phyloP scores from a whole-genome alignment of 2,888 invertebrate species.

The Drosophila pseudotalamancana region DNA sequence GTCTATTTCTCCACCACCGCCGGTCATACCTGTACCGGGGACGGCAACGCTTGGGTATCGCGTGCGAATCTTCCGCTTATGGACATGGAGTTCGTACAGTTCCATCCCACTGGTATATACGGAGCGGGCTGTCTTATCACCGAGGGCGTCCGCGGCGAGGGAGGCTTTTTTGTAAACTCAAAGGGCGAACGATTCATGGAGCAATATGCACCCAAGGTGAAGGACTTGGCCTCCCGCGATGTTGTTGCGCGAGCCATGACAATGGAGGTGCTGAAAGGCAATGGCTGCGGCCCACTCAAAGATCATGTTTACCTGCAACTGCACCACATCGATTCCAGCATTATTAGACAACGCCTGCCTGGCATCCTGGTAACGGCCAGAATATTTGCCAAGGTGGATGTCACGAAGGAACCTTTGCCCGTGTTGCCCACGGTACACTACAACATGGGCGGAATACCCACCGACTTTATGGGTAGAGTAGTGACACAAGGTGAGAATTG shows the following conservation, averaged over 20 bases:
- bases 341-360: conserved; percentile 91
- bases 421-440: conserved; percentile 99
- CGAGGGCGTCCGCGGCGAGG: conserved; percentile 98
- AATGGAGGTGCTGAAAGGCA: conserved; percentile 97
- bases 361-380: conserved; percentile 99
- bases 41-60: conserved; percentile 97
- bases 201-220: conserved; percentile 98
- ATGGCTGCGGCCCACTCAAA: conserved; percentile 97
- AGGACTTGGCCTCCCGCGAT: conserved; percentile 98
- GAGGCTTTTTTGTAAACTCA: conserved; percentile 97
- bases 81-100: conserved; percentile 99
- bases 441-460: conserved; percentile 99
- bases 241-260: conserved; percentile 99
- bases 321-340: conserved; percentile 96
- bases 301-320: conserved; percentile 97
- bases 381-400: conserved; percentile 99
- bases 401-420: conserved; percentile 99
- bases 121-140: conserved; percentile 99
- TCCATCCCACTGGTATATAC: conserved; percentile 99
- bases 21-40: conserved; percentile 99
- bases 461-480: conserved; percentile 97
- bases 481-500: conserved; percentile 74
- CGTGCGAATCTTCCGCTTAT: conserved; percentile 96
- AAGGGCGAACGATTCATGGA: conserved; percentile 99
- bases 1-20: conserved; percentile 99